Evolutionary conservation across 2,797 vertebrate species (phyloP), one percentile per base, ranked within the genome.

Genomic region (Zalophus californianus): DNA sequence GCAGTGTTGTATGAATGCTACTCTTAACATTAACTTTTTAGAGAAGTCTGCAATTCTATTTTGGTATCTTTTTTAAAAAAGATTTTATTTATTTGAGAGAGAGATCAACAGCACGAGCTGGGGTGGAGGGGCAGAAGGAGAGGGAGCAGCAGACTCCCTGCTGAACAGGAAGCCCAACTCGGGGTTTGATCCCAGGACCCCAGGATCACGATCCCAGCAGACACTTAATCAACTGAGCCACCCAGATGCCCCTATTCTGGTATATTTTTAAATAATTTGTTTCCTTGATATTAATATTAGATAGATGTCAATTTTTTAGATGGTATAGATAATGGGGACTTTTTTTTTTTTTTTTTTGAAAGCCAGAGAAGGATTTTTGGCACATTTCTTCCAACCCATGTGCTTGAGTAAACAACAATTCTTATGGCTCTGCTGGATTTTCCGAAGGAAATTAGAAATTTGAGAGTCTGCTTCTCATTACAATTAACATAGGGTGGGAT

Each of bases 281-380:
- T 97, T 62, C 29, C 35, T 97, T 84, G 23, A 15, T 58, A 92
- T 78, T 96, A 54, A 86, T 64, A 83, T 66, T 96, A 80, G 84
- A 78, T 41, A 86, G 44, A n/a, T 16, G 86, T 60, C 83, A 56
- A n/a, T 62, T 95, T 93, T 84, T 79, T 87, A 48, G 54, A 94
- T 90, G 27, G 23, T 72, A 64, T 78, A 64, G 94, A 79, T 89
- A 96, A 85, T 85, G 52, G 52, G 9, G 38, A 62, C 21, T 64
- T 64, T 64, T 68, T 64, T 62, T 64, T 64, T 68, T 64, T 62
- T 62, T 79, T 94, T 62, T 86, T 93, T 78, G 68, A 96, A 92
- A 84, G 60, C 20, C n/a, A 56, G 62, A 82, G 80, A 41, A 94
- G 62, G 79, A 21, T 91, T 95, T 78, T 78, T 86, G 54, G 79